Conservation (phyloP, 2,113 vertebrate genomes). For the Sinocyclocheilus grahami region DNA sequence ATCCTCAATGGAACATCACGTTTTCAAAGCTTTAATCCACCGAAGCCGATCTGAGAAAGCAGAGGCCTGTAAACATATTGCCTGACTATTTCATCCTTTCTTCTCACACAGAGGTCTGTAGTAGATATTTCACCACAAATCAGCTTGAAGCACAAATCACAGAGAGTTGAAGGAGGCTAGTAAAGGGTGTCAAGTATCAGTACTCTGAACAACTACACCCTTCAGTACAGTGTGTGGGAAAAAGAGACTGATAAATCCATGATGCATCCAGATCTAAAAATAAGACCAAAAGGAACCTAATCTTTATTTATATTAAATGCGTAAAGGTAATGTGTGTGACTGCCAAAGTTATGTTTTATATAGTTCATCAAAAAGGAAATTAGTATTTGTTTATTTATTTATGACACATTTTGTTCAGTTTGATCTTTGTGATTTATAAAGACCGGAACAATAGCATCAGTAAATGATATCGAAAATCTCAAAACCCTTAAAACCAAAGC, state of each 20-base stretch:
- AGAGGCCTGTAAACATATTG: not conserved
- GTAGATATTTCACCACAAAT: not conserved
- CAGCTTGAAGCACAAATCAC: not conserved
- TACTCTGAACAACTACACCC: not conserved
- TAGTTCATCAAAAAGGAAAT: not conserved
- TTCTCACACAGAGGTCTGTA: not conserved
- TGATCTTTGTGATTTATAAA: too few species aligned
- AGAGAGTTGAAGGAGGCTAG: not conserved
- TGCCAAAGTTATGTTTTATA: not conserved
- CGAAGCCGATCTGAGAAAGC: not conserved
- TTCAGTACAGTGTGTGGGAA: not conserved
- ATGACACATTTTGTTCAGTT: too few species aligned
- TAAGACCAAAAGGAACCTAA: not conserved
- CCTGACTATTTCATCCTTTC: not conserved
- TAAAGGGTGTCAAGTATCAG: not conserved
- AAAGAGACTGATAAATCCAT: not conserved
- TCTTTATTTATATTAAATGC: not conserved
- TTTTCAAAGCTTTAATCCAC: slow-evolving; percentile 7
- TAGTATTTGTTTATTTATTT: too few species aligned
- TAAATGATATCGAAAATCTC: too few species aligned
- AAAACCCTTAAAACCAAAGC: too few species aligned
- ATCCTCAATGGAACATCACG: not conserved
- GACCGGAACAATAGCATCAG: too few species aligned
- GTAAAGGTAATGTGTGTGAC: not conserved
- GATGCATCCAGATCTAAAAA: not conserved